phyloP scores from a whole-genome alignment of 2,113 vertebrate species.

The Scomber scombrus region DNA sequence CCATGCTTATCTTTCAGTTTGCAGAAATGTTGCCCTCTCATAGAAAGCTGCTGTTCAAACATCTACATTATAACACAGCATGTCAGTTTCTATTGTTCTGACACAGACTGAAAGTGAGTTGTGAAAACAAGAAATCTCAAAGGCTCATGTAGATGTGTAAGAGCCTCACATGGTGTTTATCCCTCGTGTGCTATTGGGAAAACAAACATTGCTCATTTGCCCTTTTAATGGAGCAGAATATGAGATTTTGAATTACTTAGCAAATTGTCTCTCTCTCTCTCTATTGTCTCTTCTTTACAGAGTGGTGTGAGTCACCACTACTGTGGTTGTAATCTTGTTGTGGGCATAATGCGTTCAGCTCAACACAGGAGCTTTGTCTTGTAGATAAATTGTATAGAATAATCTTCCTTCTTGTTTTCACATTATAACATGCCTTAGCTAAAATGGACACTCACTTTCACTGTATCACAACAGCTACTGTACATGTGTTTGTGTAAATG shows the following conservation, averaged over 20 bases:
- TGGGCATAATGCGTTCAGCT: slow-evolving; percentile 22
- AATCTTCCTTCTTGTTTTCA: neutral
- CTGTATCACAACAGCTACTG: neutral
- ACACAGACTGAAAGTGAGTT: neutral
- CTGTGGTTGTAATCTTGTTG: slow-evolving; percentile 7
- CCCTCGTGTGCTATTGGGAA: neutral
- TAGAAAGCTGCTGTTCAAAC: too few relatives aligned
- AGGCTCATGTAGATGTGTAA: too few relatives aligned
- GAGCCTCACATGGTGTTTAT: too few relatives aligned
- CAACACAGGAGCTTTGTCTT: neutral
- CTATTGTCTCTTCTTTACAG: neutral
- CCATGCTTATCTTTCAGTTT: neutral
- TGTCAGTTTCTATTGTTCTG: too few relatives aligned
- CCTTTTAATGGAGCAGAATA: slow-evolving; percentile 20
- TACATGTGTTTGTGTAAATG: neutral
- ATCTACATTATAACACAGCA: too few relatives aligned
- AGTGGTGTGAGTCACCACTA: slow-evolving; percentile 9
- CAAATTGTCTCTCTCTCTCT: neutral
- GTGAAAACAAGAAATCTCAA: neutral
- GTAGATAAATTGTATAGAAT: neutral
- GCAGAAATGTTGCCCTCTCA: neutral
- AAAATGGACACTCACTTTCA: neutral
- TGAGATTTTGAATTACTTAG: slow-evolving; percentile 10
- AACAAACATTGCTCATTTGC: neutral
- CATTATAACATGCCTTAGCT: neutral